Evolutionary conservation across 2,797 vertebrate genomes (phyloP).

Genomic region (Phoeniculus purpureus): DNA sequence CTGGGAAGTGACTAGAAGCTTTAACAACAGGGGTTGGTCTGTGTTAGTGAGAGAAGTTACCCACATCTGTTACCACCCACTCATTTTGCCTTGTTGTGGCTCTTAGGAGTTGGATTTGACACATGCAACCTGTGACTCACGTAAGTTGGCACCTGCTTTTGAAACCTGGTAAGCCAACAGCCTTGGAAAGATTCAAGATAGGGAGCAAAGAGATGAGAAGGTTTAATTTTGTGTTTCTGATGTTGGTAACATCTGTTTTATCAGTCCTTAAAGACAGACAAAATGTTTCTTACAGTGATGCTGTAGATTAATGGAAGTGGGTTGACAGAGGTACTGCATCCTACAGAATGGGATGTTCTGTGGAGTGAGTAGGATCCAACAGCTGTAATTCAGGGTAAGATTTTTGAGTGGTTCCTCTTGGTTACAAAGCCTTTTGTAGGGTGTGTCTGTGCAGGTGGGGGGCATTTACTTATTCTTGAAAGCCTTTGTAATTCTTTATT

Average conservation of each 20-base stretch:
- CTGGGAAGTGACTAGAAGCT: not conserved
- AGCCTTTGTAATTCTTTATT: not conserved
- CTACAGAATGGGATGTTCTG: not conserved
- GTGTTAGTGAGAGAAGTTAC: not conserved
- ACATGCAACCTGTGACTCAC: not conserved
- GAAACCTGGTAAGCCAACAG: not conserved
- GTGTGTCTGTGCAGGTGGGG: not conserved
- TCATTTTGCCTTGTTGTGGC: not conserved
- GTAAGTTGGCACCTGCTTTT: not conserved
- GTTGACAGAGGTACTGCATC: not conserved
- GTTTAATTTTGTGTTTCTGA: not conserved
- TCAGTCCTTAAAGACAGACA: not conserved
- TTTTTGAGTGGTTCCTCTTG: not conserved
- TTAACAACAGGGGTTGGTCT: not conserved
- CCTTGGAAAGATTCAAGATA: not conserved
- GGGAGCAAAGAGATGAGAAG: not conserved
- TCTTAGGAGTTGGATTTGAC: not conserved
- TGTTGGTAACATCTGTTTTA: not conserved
- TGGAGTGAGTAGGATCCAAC: not conserved
- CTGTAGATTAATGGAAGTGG: not conserved
- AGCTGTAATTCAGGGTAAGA: not conserved
- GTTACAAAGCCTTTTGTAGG: not conserved
- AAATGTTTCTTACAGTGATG: not conserved
- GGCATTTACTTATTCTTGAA: not conserved
- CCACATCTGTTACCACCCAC: accelerated